Percentiles rank a stretch among this genome's conserved stretches.
Evolutionary conservation across 92 coral and sea anemone genomes (phyloP).

Genomic region (Chrysogorgia sp.): DNA sequence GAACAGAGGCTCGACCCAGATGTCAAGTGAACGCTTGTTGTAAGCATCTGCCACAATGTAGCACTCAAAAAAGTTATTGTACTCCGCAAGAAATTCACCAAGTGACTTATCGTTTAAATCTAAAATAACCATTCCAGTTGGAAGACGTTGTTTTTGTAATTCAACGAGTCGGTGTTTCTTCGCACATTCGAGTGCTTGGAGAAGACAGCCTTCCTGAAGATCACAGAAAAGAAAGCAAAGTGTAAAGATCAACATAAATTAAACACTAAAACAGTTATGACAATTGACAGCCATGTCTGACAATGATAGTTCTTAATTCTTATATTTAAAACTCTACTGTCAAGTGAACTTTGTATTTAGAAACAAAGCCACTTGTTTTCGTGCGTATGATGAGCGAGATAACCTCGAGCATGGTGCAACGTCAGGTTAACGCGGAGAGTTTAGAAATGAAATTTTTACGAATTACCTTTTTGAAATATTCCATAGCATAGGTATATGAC

Average conservation of each 20-base stretch:
- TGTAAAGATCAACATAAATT: too few species aligned
- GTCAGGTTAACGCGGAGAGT: too few species aligned
- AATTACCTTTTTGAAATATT: slow-evolving; percentile 41
- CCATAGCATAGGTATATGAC: slow-evolving; percentile 36
- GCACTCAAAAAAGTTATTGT: slow-evolving; percentile 89
- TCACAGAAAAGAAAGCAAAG: background rate
- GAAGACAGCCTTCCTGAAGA: slow-evolving; percentile 82
- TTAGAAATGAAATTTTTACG: background rate
- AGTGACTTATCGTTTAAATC: slow-evolving; percentile 73
- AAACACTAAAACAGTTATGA: too few species aligned
- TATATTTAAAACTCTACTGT: too few species aligned
- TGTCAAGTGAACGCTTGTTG: slow-evolving; percentile 67
- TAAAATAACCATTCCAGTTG: slow-evolving; percentile 76
- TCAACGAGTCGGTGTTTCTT: slow-evolving; percentile 85
- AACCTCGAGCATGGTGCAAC: background rate
- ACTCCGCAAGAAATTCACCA: slow-evolving; percentile 75
- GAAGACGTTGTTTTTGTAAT: slow-evolving; percentile 80
- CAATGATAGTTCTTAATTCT: too few species aligned
- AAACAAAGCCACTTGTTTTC: too few species aligned
- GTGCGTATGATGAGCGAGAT: too few species aligned
- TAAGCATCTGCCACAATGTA: slow-evolving; percentile 92
- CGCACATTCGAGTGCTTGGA: slow-evolving; percentile 86
- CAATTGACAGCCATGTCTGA: too few species aligned
- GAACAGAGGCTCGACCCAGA: slow-evolving; percentile 85
- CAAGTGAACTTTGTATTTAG: too few species aligned